Conservation (phyloP, 2,113 vertebrate species). For the Chionodraco myersi region DNA sequence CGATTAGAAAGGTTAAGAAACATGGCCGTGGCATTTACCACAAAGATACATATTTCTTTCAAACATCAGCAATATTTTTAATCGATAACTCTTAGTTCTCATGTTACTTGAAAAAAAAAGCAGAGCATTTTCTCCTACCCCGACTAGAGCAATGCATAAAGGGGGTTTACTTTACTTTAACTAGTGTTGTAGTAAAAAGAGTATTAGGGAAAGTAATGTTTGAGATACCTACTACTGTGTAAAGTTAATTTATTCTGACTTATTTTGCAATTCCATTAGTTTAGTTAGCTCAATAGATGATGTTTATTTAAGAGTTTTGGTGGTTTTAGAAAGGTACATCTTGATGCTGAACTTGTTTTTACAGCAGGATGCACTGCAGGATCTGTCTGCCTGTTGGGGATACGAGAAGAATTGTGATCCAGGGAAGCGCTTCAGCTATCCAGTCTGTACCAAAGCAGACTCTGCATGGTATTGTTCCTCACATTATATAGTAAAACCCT, state of each 20-base stretch:
- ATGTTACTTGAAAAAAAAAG: too few species aligned
- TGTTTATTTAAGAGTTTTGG: too few species aligned
- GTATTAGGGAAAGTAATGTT: neutral
- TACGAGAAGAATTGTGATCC: slow-evolving; percentile 93
- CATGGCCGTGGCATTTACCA: neutral
- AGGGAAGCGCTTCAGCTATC: slow-evolving; percentile 88
- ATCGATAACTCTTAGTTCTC: too few species aligned
- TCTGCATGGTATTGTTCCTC: slow-evolving; percentile 87
- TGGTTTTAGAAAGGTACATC: neutral
- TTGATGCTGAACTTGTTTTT: slow-evolving; percentile 19
- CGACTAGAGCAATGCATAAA: neutral
- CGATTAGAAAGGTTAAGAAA: neutral
- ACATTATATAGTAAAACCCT: neutral
- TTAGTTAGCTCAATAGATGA: neutral
- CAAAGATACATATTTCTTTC: too few species aligned
- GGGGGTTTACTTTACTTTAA: neutral
- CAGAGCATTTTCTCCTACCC: too few species aligned
- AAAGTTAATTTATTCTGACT: neutral
- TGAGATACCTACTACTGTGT: neutral
- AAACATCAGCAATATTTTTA: too few species aligned
- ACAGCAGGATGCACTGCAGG: slow-evolving; percentile 87
- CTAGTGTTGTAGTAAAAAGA: neutral
- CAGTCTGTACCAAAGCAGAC: slow-evolving; percentile 89
- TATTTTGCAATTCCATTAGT: neutral
- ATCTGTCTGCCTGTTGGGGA: slow-evolving; percentile 91